A percentile compares a stretch with the other conserved stretches of the same genome.
Conservation (phyloP, 2,113 vertebrate genomes). For the Cololabis saira region DNA sequence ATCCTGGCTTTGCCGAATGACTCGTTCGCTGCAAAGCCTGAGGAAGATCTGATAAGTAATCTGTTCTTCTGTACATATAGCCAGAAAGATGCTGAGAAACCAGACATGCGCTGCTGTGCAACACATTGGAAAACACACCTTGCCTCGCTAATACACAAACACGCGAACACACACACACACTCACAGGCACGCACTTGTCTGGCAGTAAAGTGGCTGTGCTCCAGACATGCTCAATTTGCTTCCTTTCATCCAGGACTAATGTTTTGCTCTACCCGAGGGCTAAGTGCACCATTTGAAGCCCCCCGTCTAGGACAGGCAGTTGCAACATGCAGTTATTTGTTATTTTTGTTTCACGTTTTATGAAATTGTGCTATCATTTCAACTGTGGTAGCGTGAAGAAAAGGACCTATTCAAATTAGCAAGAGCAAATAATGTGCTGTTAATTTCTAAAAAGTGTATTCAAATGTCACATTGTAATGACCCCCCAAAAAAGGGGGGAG, state of each 20-base stretch:
- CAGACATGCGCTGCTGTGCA: slow-evolving; percentile 28
- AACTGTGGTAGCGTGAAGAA: slow-evolving; percentile 44
- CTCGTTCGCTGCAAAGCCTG: slow-evolving; percentile 45
- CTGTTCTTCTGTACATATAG: slow-evolving; percentile 61
- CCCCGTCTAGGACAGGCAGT: slow-evolving; percentile 47
- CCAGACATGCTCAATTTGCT: slow-evolving; percentile 83
- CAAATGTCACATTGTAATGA: slow-evolving; percentile 82
- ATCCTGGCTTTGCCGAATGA: slow-evolving; percentile 52
- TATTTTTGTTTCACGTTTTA: slow-evolving; percentile 47
- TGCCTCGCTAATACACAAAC: slow-evolving; percentile 5
- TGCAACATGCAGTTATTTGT: slow-evolving; percentile 56
- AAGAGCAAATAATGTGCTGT: slow-evolving; percentile 73
- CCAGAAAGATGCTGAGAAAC: slow-evolving; percentile 46
- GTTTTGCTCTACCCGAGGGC: slow-evolving; percentile 67
- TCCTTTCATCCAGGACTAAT: slow-evolving; percentile 82
- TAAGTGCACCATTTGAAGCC: slow-evolving; percentile 72
- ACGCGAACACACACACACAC: neutral
- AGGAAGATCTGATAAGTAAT: slow-evolving; percentile 75
- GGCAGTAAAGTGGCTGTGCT: slow-evolving; percentile 70
- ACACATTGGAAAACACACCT: slow-evolving; percentile 36
- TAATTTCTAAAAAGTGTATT: slow-evolving; percentile 80
- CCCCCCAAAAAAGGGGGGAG: slow-evolving; percentile 27
- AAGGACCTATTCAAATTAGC: slow-evolving; percentile 63
- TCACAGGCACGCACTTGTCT: slow-evolving; percentile 48
- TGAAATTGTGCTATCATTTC: slow-evolving; percentile 66